Base-by-base conservation (phyloP, 2,888 invertebrate genomes). In the Masnerella sp. region DNA sequence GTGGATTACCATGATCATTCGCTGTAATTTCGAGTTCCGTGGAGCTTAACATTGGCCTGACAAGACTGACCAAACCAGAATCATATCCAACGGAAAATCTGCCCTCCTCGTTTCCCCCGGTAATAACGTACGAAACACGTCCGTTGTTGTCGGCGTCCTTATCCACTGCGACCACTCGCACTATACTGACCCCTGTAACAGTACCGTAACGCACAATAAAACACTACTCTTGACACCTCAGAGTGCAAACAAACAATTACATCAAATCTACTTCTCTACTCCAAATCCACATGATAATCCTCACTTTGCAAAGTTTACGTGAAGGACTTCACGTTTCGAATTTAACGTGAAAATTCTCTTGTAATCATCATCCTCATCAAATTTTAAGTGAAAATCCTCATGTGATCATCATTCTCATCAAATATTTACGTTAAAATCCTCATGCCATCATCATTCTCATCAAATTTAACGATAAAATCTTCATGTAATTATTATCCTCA, bases 141-240 rank as follows among this genome's bases (percentile, higher is more conserved):
- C 96, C 96, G 87, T 97, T 97, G 76, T 95, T 94, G 5, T 93
- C 94, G 0, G 93, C 91, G 87, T 97, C 97, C 45, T 90, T 90
- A 88, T 97, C 96, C 8, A 93, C 90, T n/a, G 98, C 98, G 65
- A 95, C 90, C 1, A 97, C 91, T 74, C 89, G 88, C 43, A 88
- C 84, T 15, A 89, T 78, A 18, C 82, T 80, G 2, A 86, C 78
- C 11, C 88, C 88, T 78, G 83, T 43, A 65, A 73, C 11, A 70
- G 7, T 28, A 40, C 15, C 30, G 18, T 40, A 40, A 11, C 15
- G 8, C n/a, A 20, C 14, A 8, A 42, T 45, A 45, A 34, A 45
- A 34, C 11, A 40, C 22, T 25, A 15, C 7, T 15, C 11, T 8
- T 7, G 2, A n/a, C 7, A 14, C 17, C 32, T 15, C 14, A 22